A percentile compares a stretch with the other conserved stretches of the same genome.
Evolutionary conservation across 2,888 invertebrate genomes (phyloP).

Genomic region (Nymphalis polychloros): DNA sequence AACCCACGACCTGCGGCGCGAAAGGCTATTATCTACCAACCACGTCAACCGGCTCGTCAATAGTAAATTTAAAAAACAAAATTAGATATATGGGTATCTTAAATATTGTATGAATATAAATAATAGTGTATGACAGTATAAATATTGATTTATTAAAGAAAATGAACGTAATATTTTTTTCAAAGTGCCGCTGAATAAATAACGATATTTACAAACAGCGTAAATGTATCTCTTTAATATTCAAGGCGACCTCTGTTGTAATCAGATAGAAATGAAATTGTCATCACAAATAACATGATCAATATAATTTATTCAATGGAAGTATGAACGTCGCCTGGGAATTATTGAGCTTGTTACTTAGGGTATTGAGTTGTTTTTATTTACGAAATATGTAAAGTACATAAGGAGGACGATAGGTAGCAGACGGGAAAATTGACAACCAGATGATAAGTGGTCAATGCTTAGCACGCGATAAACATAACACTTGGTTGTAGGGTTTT

Average conservation of each 20-base stretch:
- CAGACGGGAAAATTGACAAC: too few relatives aligned
- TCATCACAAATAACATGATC: slow-evolving; percentile 57
- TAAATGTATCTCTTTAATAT: slow-evolving; percentile 55
- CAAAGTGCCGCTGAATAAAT: slow-evolving; percentile 32
- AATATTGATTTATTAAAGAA: too few relatives aligned
- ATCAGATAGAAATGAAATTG: slow-evolving; percentile 62
- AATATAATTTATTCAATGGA: slow-evolving; percentile 53
- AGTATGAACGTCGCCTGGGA: background rate
- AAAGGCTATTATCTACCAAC: too few relatives aligned
- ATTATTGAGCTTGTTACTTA: background rate
- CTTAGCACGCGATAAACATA: too few relatives aligned
- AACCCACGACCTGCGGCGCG: too few relatives aligned
- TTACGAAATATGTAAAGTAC: background rate
- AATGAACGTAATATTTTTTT: slow-evolving; percentile 9
- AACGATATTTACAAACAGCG: slow-evolving; percentile 39
- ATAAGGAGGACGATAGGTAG: background rate
- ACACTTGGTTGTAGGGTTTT: too few relatives aligned
- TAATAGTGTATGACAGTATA: too few relatives aligned
- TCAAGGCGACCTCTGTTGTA: slow-evolving; percentile 52
- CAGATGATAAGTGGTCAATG: too few relatives aligned
- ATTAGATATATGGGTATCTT: too few relatives aligned
- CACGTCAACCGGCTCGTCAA: too few relatives aligned
- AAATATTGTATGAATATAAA: too few relatives aligned
- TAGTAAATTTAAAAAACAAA: too few relatives aligned
- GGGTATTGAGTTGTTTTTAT: background rate